Percentiles rank a stretch among this genome's conserved stretches.
These are phyloP conservation scores for Heliconius congener DNA, from an alignment of 1,140 invertebrate genomes.

Conservation along the genomic window DNA sequence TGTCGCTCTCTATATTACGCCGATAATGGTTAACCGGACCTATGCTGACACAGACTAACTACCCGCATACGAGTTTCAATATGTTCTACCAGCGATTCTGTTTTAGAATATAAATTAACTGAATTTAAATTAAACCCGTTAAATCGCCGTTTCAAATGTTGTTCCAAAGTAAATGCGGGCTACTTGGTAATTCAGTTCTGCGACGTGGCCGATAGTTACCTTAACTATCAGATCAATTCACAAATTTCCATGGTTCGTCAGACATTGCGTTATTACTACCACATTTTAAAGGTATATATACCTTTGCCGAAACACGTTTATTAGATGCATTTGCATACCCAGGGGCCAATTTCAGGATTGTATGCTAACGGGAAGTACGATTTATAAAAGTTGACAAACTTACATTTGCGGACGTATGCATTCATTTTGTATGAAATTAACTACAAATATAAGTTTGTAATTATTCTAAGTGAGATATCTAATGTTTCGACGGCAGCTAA, in stretches of 20 bases:
- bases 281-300: not conserved
- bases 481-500: not conserved
- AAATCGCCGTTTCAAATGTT: conserved; percentile 39
- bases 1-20: conserved; percentile 52
- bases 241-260: conserved; percentile 48
- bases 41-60: conserved; percentile 59
- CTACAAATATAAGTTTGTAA: too few relatives aligned
- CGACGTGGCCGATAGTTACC: conserved; percentile 38
- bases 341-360: too few relatives aligned
- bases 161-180: conserved; percentile 38
- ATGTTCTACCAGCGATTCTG: conserved; percentile 51
- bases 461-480: not conserved
- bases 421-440: too few relatives aligned
- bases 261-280: not conserved
- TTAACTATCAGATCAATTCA: conserved; percentile 43
- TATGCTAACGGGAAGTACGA: too few relatives aligned
- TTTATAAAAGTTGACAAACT: too few relatives aligned
- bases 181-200: conserved; percentile 48
- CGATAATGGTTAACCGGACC: conserved; percentile 51
- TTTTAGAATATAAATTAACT: conserved; percentile 58
- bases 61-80: conserved; percentile 54
- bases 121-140: conserved; percentile 43
- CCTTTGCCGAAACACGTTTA: not conserved
- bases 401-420: too few relatives aligned
- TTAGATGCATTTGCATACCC: not conserved